A percentile compares a stretch with the other conserved stretches of the same genome.
Conservation (phyloP, 2,888 invertebrate genomes). For the Aleiodes leptofemur region DNA sequence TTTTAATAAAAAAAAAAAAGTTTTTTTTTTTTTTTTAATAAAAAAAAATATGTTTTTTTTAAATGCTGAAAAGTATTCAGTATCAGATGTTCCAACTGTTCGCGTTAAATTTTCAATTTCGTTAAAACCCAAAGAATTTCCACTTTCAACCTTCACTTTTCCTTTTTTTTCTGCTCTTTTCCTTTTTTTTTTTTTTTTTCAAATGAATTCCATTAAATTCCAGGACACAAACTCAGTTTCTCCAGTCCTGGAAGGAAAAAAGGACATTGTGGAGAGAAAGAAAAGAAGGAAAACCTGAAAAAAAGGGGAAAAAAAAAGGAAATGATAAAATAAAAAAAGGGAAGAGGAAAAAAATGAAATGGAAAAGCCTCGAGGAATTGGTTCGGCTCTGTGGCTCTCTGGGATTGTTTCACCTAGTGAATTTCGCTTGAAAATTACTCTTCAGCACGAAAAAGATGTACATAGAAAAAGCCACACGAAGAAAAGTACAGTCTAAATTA, state of each 20-base stretch:
- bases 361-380: slow-evolving; percentile 41
- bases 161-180: slow-evolving; percentile 39
- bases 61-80: not conserved
- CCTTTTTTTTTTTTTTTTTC: slow-evolving; percentile 45
- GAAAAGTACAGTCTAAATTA: slow-evolving; percentile 20
- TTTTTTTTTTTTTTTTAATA: too few relatives aligned
- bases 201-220: slow-evolving; percentile 55
- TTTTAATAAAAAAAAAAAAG: too few relatives aligned
- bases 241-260: slow-evolving; percentile 12
- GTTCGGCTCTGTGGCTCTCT: slow-evolving; percentile 19
- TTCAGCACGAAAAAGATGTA: slow-evolving; percentile 14
- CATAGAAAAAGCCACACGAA: slow-evolving; percentile 8
- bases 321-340: slow-evolving; percentile 11
- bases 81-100: slow-evolving; percentile 6
- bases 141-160: slow-evolving; percentile 48
- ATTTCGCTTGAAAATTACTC: slow-evolving; percentile 34
- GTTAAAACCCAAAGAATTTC: slow-evolving; percentile 46
- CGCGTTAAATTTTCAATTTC: slow-evolving; percentile 28
- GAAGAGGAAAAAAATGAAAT: slow-evolving; percentile 30
- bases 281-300: not conserved
- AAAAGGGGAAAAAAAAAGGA: not conserved
- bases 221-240: slow-evolving; percentile 40
- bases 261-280: slow-evolving; percentile 11
- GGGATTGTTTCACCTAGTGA: slow-evolving; percentile 37
- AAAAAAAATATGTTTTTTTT: not conserved